Conservation (phyloP, 1,140 invertebrate species). For the Diploscapter pachys region DNA sequence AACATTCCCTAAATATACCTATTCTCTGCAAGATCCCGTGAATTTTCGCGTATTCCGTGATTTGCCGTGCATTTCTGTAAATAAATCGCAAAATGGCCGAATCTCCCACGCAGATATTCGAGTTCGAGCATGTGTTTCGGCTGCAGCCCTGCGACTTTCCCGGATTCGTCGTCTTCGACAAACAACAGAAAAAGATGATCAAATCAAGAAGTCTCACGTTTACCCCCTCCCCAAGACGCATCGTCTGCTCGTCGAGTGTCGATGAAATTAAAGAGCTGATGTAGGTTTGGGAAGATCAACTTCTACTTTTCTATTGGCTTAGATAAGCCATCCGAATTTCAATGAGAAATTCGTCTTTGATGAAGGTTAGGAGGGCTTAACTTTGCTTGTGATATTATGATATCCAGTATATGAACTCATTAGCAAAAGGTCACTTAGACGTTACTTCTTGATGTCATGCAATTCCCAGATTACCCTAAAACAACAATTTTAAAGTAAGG, state of each 20-base stretch:
- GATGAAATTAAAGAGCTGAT: conserved; percentile 12
- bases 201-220: conserved; percentile 15
- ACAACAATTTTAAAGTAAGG: background rate
- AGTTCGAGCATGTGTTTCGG: background rate
- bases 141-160: background rate
- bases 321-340: no score
- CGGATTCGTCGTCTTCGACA: background rate
- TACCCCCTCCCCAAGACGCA: background rate
- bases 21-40: background rate
- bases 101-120: background rate
- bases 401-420: no score
- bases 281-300: background rate
- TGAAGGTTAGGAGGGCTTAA: no score
- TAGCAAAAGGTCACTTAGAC: no score
- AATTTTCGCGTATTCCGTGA: background rate
- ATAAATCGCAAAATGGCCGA: background rate
- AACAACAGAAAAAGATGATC: conserved; percentile 6
- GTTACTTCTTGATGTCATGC: no score
- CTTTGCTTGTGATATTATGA: no score
- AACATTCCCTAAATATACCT: background rate
- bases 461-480: no score
- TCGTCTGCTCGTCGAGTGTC: conserved; percentile 8
- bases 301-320: background rate
- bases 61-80: conserved; percentile 3
- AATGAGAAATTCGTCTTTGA: no score